A percentile compares a stretch with the other conserved stretches of the same genome.
These are phyloP conservation scores for Paradisaea rubra DNA, from an alignment of 2,113 vertebrate genomes.

Conservation along the genomic window DNA sequence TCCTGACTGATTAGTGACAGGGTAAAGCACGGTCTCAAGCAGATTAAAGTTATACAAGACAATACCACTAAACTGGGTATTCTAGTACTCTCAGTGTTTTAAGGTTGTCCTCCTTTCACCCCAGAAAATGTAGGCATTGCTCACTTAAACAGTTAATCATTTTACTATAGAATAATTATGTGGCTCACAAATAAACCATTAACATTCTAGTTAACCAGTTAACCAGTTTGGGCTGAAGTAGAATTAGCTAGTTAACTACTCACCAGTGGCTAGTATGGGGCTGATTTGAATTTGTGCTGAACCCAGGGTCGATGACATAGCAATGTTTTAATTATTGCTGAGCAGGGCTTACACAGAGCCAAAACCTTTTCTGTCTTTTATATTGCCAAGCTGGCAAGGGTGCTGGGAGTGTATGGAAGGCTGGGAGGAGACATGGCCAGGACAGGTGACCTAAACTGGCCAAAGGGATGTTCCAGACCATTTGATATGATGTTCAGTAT, in stretches of 20 bases:
- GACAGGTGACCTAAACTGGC: not conserved
- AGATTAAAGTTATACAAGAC: not conserved
- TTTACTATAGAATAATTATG: not conserved
- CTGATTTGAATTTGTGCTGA: not conserved
- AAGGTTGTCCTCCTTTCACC: not conserved
- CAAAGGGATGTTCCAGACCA: not conserved
- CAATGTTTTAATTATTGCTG: not conserved
- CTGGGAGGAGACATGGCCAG: not conserved
- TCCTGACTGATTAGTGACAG: not conserved
- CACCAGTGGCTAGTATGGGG: not conserved
- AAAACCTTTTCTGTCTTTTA: not conserved
- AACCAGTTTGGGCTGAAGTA: not conserved
- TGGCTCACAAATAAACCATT: not conserved
- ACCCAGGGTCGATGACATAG: not conserved
- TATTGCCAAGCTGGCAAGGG: not conserved
- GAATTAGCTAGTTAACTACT: not conserved
- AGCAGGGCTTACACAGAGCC: not conserved
- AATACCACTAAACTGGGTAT: not conserved
- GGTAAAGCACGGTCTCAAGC: rapidly evolving
- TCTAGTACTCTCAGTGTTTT: not conserved
- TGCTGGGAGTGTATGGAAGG: not conserved
- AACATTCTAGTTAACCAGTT: not conserved
- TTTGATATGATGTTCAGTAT: not conserved
- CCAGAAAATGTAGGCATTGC: not conserved
- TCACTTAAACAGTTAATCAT: not conserved